Evolutionary conservation across 2,797 vertebrate genomes (phyloP), one percentile per base, ranked within the genome.

Genomic region (Leptatherina wallacei): DNA sequence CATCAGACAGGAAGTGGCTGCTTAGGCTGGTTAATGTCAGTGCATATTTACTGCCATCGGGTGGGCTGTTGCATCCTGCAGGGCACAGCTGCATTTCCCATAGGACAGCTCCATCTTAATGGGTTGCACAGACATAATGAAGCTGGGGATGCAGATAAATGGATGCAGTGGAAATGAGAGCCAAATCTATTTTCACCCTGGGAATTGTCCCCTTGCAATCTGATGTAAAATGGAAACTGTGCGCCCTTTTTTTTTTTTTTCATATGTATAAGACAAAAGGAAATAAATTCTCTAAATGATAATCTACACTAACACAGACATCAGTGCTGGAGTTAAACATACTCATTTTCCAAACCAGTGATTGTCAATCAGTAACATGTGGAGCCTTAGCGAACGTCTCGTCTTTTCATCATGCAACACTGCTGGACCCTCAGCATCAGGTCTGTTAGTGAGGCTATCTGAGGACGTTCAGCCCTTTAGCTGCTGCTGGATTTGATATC

Each of bases 21-120:
- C 78, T 80, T 12, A n/a, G 40, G 73, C 81, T 79, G 81, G 49
- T 84, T 85, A 86, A 85, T 88, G 89, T 91, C 88, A 88, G 70
- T 75, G 76, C 73, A 82, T 91, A 78, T 87, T 91, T 87, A 86
- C 71, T 76, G 86, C 85, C 75, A 40, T 75, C 47, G 75, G 78
- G 86, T 74, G 86, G 75, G 83, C 77, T 75, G 81, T 18, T 59
- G 69, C 73, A 38, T 80, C 87, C 85, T 78, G 77, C 73, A 65
- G 82, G 66, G 80, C 83, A 76, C 83, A 82, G 85, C 83, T 83
- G 86, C 80, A 63, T 66, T 51, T 85, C 75, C 75, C 73, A 81
- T 32, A 62, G 77, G 82, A 75, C 73, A 36, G 67, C 67, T 82
- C 38, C 62, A 35, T 83, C 64, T 78, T 78, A 84, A 81, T 77